Conservation (phyloP, 2,797 vertebrate genomes). For the Astyanax mexicanus region DNA sequence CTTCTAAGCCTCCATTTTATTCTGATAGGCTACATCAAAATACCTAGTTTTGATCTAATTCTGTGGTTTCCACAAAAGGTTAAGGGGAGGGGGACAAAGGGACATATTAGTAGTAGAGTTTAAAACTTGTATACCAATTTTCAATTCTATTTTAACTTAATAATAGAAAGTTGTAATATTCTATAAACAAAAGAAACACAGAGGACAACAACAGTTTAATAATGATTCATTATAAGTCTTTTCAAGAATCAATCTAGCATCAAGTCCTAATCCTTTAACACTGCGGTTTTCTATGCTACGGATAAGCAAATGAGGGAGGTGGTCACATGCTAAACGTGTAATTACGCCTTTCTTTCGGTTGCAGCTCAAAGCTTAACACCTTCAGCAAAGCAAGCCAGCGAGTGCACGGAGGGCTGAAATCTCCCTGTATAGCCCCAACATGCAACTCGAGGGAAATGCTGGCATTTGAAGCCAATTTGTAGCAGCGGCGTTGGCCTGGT, state of each 20-base stretch:
- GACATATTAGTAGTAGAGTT: too few relatives aligned
- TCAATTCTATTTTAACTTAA: too few relatives aligned
- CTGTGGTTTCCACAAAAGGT: too few relatives aligned
- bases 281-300: not conserved
- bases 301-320: not conserved
- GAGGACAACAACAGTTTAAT: not conserved
- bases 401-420: constrained; percentile 12
- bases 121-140: too few relatives aligned
- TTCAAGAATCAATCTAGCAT: not conserved
- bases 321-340: constrained; percentile 9
- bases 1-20: too few relatives aligned
- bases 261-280: not conserved
- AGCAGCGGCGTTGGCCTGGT: constrained; percentile 52
- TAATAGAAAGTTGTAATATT: not conserved
- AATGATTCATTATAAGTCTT: not conserved
- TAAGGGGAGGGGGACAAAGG: too few relatives aligned
- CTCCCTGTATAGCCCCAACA: not conserved
- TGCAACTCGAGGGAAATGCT: constrained; percentile 46
- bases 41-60: too few relatives aligned
- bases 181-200: not conserved
- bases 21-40: too few relatives aligned
- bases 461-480: constrained; percentile 53
- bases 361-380: not conserved
- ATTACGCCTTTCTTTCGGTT: not conserved
- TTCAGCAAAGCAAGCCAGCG: constrained; percentile 14